Evolutionary conservation across 1,140 invertebrate genomes (phyloP), one percentile per base, ranked within the genome.

Genomic region (Rhyzopertha dominica): DNA sequence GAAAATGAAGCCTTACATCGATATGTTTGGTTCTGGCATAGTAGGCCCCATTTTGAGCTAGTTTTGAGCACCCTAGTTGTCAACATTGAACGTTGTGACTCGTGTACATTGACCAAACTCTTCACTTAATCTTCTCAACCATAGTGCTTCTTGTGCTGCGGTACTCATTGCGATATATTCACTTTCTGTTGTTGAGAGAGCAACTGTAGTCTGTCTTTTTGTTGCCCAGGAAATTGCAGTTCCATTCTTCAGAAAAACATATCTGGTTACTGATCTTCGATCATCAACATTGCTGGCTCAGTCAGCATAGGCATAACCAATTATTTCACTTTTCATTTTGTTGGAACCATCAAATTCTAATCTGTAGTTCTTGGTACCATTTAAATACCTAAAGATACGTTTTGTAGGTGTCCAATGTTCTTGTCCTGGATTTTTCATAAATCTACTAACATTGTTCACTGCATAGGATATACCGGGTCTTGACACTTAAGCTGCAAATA

Each of bases 221-320:
- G 54, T 58, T 9, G 16, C 26, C 68, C 67, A 68, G 4, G 50
- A 47, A 17, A 70, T 54, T 12, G 57, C 41, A 31, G 53, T 62
- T 43, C 52, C 53, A 42, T 52, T 47, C 41, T 65, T 44, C 16
- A 63, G 52, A 41, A 69, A 66, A 30, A 58, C 47, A 22, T 57
- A 65, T 12, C 61, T 60, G 25, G 59, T 58, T 16, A 42, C 57
- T 8, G 60, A 65, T 53, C 57, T 59, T 28, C 63, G 43, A 25
- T 63, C 56, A 25, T 54, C 47, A 38, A 35, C 18, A 46, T 67
- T 38, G 16, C 36, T 58, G 23, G 58, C 65, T 56, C 59, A 69
- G 50, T 67, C 57, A 24, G 71, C 56, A 63, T 71, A 70, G 43
- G 52, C 55, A 49, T 57, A 72, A 9, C 52, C 62, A 44, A 51